These are phyloP conservation scores for Larimichthys crocea DNA, from an alignment of 2,113 vertebrate genomes.

Conservation along the genomic window DNA sequence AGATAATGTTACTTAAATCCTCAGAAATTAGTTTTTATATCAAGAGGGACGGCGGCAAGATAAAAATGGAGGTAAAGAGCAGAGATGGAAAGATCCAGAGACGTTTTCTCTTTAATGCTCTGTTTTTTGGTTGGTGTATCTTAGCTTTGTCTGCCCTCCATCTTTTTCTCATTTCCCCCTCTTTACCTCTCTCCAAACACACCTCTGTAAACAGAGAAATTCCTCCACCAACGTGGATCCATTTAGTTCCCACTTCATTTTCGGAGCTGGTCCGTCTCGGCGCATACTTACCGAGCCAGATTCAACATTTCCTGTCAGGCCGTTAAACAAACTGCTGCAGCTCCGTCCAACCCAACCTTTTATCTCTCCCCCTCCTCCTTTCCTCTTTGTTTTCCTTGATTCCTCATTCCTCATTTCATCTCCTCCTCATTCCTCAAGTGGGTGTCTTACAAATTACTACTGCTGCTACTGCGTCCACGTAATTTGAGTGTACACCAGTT, in stretches of 20 bases:
- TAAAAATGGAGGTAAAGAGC: background rate
- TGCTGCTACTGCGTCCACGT: fast-evolving
- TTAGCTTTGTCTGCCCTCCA: slow-evolving; percentile 3
- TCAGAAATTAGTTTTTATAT: slow-evolving; percentile 33
- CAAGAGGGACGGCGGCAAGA: background rate
- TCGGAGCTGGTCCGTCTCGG: background rate
- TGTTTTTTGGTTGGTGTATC: background rate
- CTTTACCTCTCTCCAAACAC: slow-evolving; percentile 36
- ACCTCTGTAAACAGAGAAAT: slow-evolving; percentile 48
- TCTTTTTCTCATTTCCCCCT: slow-evolving; percentile 30
- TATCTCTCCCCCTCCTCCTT: background rate
- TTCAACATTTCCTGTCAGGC: slow-evolving; percentile 47
- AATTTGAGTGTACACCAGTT: too few species aligned
- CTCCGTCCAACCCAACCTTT: slow-evolving; percentile 15
- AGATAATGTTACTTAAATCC: slow-evolving; percentile 24
- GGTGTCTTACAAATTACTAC: background rate
- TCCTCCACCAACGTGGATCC: slow-evolving; percentile 45
- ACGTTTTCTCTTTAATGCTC: background rate
- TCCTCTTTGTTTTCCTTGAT: background rate
- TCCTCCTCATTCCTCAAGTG: background rate
- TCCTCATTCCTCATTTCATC: background rate
- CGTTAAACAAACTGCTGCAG: slow-evolving; percentile 44
- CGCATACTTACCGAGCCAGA: slow-evolving; percentile 13
- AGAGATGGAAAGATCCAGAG: background rate
- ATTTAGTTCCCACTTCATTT: slow-evolving; percentile 49